phyloP scores from a whole-genome alignment of 2,888 invertebrate species.

The Halictus ligatus region DNA sequence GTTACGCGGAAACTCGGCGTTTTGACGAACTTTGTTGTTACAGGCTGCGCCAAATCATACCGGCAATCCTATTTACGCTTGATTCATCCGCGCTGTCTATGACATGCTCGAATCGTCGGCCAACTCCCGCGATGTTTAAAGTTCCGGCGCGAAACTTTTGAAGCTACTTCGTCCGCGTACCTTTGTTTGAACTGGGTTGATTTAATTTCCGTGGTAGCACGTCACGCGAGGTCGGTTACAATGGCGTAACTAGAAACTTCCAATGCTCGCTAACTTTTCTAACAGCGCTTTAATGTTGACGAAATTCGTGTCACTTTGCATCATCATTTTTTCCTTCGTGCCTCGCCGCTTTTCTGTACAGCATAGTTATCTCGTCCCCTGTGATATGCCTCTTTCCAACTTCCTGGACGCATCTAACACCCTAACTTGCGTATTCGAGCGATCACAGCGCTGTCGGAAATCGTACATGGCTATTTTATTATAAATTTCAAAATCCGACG shows the following conservation, averaged over 20 bases:
- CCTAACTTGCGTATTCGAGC: background rate
- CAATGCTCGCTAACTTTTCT: constrained; percentile 45
- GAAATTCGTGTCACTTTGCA: constrained; percentile 22
- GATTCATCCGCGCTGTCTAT: constrained; percentile 36
- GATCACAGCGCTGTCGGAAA: background rate
- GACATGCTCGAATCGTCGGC: constrained; percentile 41
- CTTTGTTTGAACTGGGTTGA: constrained; percentile 63
- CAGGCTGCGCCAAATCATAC: constrained; percentile 32
- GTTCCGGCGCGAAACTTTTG: constrained; percentile 56
- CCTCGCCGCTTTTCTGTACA: background rate
- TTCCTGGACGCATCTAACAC: background rate
- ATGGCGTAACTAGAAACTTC: constrained; percentile 49
- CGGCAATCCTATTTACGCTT: constrained; percentile 46
- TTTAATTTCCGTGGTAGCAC: constrained; percentile 59
- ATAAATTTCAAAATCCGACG: too few relatives aligned
- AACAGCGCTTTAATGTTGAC: constrained; percentile 32
- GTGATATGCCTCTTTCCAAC: background rate
- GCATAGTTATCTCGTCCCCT: too few relatives aligned
- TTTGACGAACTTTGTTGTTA: constrained; percentile 27
- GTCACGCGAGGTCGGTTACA: constrained; percentile 57
- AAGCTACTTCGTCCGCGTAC: constrained; percentile 44
- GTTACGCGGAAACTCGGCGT: background rate
- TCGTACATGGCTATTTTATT: too few relatives aligned
- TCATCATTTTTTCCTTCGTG: constrained; percentile 11
- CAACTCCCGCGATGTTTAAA: constrained; percentile 47